Base-by-base conservation (phyloP, 2,888 invertebrate species). In the Theretra japonica region DNA sequence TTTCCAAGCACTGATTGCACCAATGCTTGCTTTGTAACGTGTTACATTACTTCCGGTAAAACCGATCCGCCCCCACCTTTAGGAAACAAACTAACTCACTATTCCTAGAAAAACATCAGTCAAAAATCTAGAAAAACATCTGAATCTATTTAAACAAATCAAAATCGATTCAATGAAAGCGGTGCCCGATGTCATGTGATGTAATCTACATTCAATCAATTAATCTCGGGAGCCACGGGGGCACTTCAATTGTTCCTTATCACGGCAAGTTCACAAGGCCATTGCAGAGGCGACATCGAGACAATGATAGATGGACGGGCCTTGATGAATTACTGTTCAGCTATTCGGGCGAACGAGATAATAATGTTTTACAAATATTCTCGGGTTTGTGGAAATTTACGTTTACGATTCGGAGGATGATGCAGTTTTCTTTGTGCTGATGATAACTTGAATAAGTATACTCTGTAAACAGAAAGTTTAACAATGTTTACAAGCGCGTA, bases 261-360 rank as follows among this genome's bases (percentile, higher is more conserved):
- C 88, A 79, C 76, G 75, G 74, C 74, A 74, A 78, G 82, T 81
- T 82, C 82, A 79, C 88, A 86, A 90, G 89, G 88, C 87, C 86
- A 78, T 73, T 83, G 85, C 85, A 86, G 53, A 80, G 80, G 82
- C 81, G 78, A 77, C 79, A 73, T 77, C 75, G 73, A 82, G 86
- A 90, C 90, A 90, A 83, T 91, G 91, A 92, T 88, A 80, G 88
- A 92, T 91, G 83, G 83, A 76, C 69, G 70, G 56, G 73, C 74
- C 79, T 86, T 90, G 90, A 90, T 89, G 88, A 90, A 90, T 91
- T 83, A 83, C 83, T 78, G 28, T 33, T 58, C 57, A 25, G 72
- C 69, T 72, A 69, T 72, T 60, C 59, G 56, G 59, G 59, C 41
- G 62, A 65, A 72, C 71, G 72, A 68, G 21, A 60, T 72, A 72